These are phyloP conservation scores for Pollenia labialis DNA, from an alignment of 2,888 invertebrate genomes.

Conservation along the genomic window DNA sequence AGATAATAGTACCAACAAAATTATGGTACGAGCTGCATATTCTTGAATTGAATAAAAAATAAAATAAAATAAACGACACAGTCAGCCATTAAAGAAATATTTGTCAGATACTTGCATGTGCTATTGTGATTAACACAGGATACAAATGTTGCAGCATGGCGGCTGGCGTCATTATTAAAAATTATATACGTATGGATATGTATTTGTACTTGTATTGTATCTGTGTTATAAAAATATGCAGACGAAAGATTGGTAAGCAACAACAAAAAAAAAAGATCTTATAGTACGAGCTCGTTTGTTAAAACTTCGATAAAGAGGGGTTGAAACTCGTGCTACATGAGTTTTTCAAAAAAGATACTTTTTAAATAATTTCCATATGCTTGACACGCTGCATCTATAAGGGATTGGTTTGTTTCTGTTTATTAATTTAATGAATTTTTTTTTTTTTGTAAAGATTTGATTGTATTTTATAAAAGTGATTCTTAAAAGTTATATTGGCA, in stretches of 20 bases:
- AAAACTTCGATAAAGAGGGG: constrained; percentile 49
- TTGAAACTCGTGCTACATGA: constrained; percentile 62
- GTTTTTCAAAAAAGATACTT: background rate
- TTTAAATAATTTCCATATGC: constrained; percentile 62
- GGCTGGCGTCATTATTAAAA: constrained; percentile 69
- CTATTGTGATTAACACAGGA: constrained; percentile 13
- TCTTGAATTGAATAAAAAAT: background rate
- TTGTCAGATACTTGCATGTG: constrained; percentile 14
- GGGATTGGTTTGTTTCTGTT: background rate
- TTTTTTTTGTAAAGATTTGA: constrained; percentile 4
- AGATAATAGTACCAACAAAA: constrained; percentile 11
- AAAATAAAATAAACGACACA: background rate
- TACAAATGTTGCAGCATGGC: constrained; percentile 71
- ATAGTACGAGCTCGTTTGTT: background rate
- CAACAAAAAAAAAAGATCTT: constrained; percentile 35
- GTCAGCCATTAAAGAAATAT: constrained; percentile 66
- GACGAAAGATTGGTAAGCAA: constrained; percentile 8
- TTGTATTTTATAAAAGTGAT: constrained; percentile 3
- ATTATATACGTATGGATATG: background rate
- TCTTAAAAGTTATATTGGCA: constrained; percentile 57
- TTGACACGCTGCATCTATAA: background rate
- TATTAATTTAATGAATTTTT: background rate
- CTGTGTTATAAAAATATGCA: background rate
- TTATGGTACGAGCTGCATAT: constrained; percentile 68
- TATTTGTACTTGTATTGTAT: background rate